These are phyloP conservation scores for Atrina japonica DNA, from an alignment of 2,888 invertebrate species.

Conservation along the genomic window DNA sequence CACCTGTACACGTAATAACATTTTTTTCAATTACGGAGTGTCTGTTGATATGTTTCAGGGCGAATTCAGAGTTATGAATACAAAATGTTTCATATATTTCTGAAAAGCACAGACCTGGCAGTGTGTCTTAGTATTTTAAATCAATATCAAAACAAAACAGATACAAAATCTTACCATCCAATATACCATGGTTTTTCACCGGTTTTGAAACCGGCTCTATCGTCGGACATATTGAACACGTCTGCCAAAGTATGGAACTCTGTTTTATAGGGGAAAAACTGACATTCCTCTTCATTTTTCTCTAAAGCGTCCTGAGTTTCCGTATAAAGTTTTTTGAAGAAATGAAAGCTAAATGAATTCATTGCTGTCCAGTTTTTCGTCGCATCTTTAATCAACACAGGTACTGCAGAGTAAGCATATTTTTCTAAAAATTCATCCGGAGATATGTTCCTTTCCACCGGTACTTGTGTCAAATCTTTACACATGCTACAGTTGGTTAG, in stretches of 20 bases:
- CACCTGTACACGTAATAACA: too few relatives aligned
- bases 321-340: slow-evolving; percentile 87
- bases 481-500: slow-evolving; percentile 92
- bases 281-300: slow-evolving; percentile 85
- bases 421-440: slow-evolving; percentile 86
- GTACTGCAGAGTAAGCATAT: slow-evolving; percentile 89
- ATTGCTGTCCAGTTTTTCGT: slow-evolving; percentile 90
- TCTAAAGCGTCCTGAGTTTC: slow-evolving; percentile 80
- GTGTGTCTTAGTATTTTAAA: too few relatives aligned
- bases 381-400: slow-evolving; percentile 93
- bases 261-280: slow-evolving; percentile 96
- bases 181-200: slow-evolving; percentile 87
- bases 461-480: slow-evolving; percentile 84
- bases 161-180: slow-evolving; percentile 84
- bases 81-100: too few relatives aligned
- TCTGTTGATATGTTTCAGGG: too few relatives aligned
- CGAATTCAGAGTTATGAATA: too few relatives aligned
- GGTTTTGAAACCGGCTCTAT: slow-evolving; percentile 85
- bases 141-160: too few relatives aligned
- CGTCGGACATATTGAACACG: slow-evolving; percentile 89
- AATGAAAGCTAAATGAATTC: slow-evolving; percentile 88
- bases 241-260: slow-evolving; percentile 90
- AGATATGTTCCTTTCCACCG: slow-evolving; percentile 86
- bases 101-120: too few relatives aligned
- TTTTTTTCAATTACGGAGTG: too few relatives aligned